Conservation (phyloP, 2,888 invertebrate species). For the Drosophila mayaguana region DNA sequence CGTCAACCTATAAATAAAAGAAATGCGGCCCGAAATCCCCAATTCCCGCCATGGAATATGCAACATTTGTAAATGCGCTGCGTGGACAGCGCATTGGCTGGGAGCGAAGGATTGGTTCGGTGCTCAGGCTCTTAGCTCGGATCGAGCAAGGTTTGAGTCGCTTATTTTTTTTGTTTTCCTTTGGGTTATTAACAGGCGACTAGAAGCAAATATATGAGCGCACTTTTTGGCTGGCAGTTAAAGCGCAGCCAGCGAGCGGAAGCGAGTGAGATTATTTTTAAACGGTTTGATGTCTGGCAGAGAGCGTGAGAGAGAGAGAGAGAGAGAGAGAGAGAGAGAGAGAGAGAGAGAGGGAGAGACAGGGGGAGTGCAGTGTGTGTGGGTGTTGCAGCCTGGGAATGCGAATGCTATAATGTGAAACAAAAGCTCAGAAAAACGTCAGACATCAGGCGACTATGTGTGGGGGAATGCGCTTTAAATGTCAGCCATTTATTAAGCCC, state of each 20-base stretch:
- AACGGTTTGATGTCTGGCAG: conserved; percentile 61
- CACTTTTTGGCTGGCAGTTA: conserved; percentile 66
- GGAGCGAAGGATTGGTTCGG: conserved; percentile 31
- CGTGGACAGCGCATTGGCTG: conserved; percentile 33
- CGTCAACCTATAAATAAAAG: conserved; percentile 71
- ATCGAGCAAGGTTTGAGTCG: conserved; percentile 2
- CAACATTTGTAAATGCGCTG: conserved; percentile 56
- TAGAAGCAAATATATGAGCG: conserved; percentile 68
- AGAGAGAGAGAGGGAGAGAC: not conserved
- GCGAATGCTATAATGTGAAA: conserved; percentile 59
- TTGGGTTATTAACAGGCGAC: conserved; percentile 60
- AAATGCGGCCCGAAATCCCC: conserved; percentile 58
- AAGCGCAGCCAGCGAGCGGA: conserved; percentile 70
- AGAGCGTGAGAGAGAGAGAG: conserved; percentile 6
- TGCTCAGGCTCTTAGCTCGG: conserved; percentile 10
- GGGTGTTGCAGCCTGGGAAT: conserved; percentile 53
- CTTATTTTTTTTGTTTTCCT: conserved; percentile 33
- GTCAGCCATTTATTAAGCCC: conserved; percentile 71
- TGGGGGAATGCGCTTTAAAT: conserved; percentile 63
- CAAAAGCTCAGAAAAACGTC: conserved; percentile 68
- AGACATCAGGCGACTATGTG: conserved; percentile 31
- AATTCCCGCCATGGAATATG: conserved; percentile 48
- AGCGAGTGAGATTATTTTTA: conserved; percentile 75
- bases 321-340: not conserved
- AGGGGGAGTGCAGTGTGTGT: conserved; percentile 21